Evolutionary conservation across 2,797 vertebrate species (phyloP).

Genomic region (Ataeniobius toweri): DNA sequence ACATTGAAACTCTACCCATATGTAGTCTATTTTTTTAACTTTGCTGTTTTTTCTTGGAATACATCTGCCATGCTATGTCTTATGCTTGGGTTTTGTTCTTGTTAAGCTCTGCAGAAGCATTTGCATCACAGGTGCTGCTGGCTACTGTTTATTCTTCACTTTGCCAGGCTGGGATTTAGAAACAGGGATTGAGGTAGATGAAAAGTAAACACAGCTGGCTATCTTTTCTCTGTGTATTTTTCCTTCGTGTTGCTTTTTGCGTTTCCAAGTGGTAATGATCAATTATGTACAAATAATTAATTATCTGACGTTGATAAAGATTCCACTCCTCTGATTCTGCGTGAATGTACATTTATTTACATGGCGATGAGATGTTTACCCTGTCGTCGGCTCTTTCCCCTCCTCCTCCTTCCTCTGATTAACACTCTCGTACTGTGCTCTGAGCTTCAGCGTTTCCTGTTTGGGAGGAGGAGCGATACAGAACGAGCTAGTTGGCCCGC

Average conservation of each 20-base stretch:
- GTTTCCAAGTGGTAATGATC: constrained; percentile 20
- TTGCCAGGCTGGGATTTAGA: constrained; percentile 61
- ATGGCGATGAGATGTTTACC: constrained; percentile 57
- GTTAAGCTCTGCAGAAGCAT: constrained; percentile 21
- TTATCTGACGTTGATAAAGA: constrained; percentile 15
- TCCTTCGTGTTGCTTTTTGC: constrained; percentile 36
- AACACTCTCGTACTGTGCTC: constrained; percentile 33
- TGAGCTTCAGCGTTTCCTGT: constrained; percentile 57
- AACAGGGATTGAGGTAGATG: constrained; percentile 48
- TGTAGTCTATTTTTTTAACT: background rate
- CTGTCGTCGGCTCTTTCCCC: constrained; percentile 26
- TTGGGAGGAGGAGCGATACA: constrained; percentile 55
- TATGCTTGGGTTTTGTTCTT: constrained; percentile 14
- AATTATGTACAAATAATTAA: constrained; percentile 19
- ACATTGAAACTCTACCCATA: background rate
- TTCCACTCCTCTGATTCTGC: constrained; percentile 27
- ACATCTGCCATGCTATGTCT: background rate
- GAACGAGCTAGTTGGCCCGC: constrained; percentile 52
- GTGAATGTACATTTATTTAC: constrained; percentile 48
- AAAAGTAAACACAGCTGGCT: constrained; percentile 74
- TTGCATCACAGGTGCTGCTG: constrained; percentile 49
- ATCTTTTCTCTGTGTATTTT: constrained; percentile 29
- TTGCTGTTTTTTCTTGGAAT: background rate
- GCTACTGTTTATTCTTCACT: constrained; percentile 64
- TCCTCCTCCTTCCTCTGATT: constrained; percentile 23